phyloP scores from a whole-genome alignment of 2,113 vertebrate genomes.

The Capra hircus region DNA sequence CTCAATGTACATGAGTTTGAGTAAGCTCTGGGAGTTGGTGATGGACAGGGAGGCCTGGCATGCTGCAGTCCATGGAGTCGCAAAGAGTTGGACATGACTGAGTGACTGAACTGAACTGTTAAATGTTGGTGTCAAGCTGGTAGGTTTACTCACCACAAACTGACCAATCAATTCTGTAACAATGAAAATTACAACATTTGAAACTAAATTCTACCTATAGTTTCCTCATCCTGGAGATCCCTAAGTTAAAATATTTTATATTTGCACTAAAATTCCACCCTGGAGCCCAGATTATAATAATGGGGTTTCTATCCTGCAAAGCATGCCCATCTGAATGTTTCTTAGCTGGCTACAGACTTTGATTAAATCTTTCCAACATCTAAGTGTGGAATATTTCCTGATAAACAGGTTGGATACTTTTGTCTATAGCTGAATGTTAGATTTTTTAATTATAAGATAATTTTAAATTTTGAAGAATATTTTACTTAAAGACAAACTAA shows the following conservation, averaged over 20 bases:
- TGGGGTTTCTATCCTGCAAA: background rate
- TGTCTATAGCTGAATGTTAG: background rate
- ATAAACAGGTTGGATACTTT: background rate
- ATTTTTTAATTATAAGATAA: background rate
- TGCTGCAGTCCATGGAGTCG: background rate
- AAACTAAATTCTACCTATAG: background rate
- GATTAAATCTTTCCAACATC: background rate
- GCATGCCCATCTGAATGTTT: background rate
- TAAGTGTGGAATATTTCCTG: background rate
- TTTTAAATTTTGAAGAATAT: background rate
- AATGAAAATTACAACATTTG: background rate
- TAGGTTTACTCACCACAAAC: background rate
- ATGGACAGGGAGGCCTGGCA: background rate
- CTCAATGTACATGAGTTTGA: background rate
- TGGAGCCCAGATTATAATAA: background rate
- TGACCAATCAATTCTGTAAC: background rate
- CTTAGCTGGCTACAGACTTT: background rate
- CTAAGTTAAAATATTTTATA: background rate
- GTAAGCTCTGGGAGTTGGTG: background rate
- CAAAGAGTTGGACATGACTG: background rate
- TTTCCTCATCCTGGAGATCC: background rate
- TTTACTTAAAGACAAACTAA: background rate
- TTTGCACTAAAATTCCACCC: background rate
- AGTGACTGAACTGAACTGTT: background rate
- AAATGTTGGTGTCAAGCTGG: background rate